A percentile compares a stretch with the other conserved stretches of the same genome.
These are phyloP conservation scores for Archaeoteleia sp. DNA, from an alignment of 2,888 invertebrate genomes.

Conservation along the genomic window DNA sequence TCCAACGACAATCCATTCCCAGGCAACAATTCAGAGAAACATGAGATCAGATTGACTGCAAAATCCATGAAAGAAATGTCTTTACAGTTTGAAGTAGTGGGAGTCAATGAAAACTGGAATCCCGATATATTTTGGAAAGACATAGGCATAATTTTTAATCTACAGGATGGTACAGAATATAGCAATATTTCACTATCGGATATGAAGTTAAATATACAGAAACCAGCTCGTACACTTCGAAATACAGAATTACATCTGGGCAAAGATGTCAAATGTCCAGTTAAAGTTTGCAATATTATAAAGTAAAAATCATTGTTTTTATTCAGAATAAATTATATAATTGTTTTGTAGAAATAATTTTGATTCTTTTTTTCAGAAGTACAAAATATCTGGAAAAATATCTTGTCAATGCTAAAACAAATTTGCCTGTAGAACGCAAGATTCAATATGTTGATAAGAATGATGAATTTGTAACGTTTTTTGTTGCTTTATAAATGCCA, in stretches of 20 bases:
- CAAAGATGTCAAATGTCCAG: slow-evolving; percentile 19
- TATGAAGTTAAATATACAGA: slow-evolving; percentile 40
- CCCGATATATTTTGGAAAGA: slow-evolving; percentile 53
- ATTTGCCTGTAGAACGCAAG: slow-evolving; percentile 23
- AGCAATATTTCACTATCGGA: slow-evolving; percentile 32
- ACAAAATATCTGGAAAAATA: slow-evolving; percentile 18
- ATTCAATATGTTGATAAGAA: slow-evolving; percentile 8
- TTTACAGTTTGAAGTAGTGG: slow-evolving; percentile 47
- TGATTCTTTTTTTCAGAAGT: slow-evolving; percentile 21
- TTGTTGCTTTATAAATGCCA: too few relatives aligned
- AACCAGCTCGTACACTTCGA: slow-evolving; percentile 43
- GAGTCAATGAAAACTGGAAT: slow-evolving; percentile 44
- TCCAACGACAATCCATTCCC: slow-evolving; percentile 51
- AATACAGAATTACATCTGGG: slow-evolving; percentile 42
- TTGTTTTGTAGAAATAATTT: slow-evolving; percentile 1
- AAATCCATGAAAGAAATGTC: slow-evolving; percentile 45
- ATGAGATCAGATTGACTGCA: slow-evolving; percentile 43
- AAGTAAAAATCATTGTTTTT: slow-evolving; percentile 40
- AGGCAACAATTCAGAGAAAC: slow-evolving; percentile 12
- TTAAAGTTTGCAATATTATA: slow-evolving; percentile 28
- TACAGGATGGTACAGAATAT: slow-evolving; percentile 20
- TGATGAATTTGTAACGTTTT: slow-evolving; percentile 5
- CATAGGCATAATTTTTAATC: slow-evolving; percentile 48
- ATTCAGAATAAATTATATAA: not conserved
- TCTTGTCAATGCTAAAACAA: slow-evolving; percentile 25